These are phyloP conservation scores for Anser cygnoides DNA, from an alignment of 2,113 vertebrate species.

Conservation along the genomic window DNA sequence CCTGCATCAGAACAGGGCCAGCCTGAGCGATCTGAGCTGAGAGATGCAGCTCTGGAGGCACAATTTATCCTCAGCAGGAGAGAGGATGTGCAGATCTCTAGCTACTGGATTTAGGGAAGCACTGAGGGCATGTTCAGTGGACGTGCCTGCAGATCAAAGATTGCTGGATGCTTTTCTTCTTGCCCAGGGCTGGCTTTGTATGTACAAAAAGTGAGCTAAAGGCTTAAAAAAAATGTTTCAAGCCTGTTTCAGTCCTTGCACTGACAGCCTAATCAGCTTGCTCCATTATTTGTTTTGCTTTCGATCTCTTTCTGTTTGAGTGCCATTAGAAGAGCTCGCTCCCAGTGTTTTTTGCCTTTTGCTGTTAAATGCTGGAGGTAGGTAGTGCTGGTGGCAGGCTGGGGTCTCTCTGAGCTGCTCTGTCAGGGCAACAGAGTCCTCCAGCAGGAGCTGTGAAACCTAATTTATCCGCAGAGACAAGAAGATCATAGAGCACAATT, in stretches of 20 bases:
- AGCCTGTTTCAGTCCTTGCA: neutral
- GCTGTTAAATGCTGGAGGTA: neutral
- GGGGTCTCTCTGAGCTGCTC: neutral
- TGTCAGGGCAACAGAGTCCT: conserved; percentile 12
- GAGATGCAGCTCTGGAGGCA: neutral
- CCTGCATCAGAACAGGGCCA: neutral
- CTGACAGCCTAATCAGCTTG: neutral
- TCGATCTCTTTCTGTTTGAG: neutral
- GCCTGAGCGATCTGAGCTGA: neutral
- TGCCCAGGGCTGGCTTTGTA: neutral
- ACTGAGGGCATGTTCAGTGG: neutral
- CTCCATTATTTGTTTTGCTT: neutral
- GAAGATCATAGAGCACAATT: conserved; percentile 27
- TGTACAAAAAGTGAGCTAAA: neutral
- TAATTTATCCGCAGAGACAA: conserved; percentile 9
- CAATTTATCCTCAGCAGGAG: neutral
- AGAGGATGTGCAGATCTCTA: neutral
- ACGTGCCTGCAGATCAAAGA: neutral
- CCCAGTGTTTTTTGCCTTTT: neutral
- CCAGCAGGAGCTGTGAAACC: neutral
- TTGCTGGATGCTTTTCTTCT: neutral
- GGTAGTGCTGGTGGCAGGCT: neutral
- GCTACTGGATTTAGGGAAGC: neutral
- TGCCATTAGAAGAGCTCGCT: conserved; percentile 19
- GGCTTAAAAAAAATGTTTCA: neutral